Evolutionary conservation across 2,113 vertebrate species (phyloP).

Genomic region (Etheostoma cragini): DNA sequence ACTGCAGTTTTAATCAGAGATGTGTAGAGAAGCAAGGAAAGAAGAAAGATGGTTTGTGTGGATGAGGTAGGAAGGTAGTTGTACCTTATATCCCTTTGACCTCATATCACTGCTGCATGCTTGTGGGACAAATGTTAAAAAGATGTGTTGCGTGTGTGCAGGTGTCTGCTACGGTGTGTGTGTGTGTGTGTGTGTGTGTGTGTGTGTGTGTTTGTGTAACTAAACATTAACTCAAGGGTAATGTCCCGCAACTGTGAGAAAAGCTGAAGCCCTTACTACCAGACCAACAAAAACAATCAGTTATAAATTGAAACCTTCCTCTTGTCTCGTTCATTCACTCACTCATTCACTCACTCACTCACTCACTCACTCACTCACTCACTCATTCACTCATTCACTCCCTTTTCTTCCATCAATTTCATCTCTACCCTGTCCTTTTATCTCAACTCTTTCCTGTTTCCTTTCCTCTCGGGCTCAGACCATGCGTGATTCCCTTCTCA

Average conservation of each 20-base stretch:
- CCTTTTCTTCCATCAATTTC: not conserved
- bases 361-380: conserved; percentile 4
- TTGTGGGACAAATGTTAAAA: not conserved
- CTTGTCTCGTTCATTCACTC: conserved; percentile 32
- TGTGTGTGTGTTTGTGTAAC: not conserved
- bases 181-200: conserved; percentile 9
- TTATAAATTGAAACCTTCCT: conserved; percentile 73
- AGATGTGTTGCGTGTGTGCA: conserved; percentile 23
- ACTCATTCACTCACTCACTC: conserved; percentile 7
- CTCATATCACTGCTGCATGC: not conserved
- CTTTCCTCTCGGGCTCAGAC: conserved; percentile 29
- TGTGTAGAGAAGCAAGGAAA: not conserved
- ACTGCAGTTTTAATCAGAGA: conserved; percentile 17
- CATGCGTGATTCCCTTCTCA: conserved; percentile 28
- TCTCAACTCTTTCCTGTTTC: conserved; percentile 27
- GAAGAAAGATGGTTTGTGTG: not conserved
- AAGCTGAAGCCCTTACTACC: conserved; percentile 46
- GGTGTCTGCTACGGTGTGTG: conserved; percentile 16
- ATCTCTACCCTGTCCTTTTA: conserved; percentile 8
- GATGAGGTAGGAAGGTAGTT: not conserved
- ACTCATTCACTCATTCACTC: conserved; percentile 3
- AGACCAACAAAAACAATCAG: conserved; percentile 70
- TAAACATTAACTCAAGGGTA: conserved; percentile 47
- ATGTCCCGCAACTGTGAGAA: conserved; percentile 57
- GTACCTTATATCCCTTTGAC: not conserved